Base-by-base conservation (phyloP, 2,797 vertebrate genomes). In the Rhynchotus rufescens region DNA sequence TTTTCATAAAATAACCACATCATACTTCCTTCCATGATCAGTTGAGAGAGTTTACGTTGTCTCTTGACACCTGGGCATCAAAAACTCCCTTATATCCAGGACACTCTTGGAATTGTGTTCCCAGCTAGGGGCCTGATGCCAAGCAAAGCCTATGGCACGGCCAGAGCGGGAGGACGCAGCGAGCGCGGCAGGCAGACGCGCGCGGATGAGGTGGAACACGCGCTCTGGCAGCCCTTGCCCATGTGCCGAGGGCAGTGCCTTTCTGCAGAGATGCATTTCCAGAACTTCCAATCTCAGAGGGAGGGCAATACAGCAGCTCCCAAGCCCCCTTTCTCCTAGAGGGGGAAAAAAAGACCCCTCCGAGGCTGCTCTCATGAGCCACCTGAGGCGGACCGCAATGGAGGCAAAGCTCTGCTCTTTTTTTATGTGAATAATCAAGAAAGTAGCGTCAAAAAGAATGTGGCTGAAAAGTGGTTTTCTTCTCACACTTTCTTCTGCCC, bases 121-220 rank as follows among this genome's bases (percentile, higher is more conserved):
- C 52, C 21, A 52, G 26, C 0, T 1, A 32, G 7, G 3, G 20
- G 1, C 0, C 28, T 25, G 28, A 57, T 21, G 28, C 36, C 32
- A 34, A 75, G 40, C 84, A 83, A 36, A 0, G 21, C 26, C 23
- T 80, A 9, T 25, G 21, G 21, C 62, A 65, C 9, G 30, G 21
- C 30, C 16, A 65, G 30, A 25, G 15, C 26, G 13, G 4, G 13
- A 51, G 25, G 25, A 28, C 9, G 25, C 25, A 26, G 25, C 15
- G 25, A 28, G 36, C 36, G 9, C 36, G 14, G 26, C 5, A 52
- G 14, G 51, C 14, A 28, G 49, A 36, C 10, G 9, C 36, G 10
- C 36, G 36, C 36, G 36, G 36, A 36, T 10, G 9, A 36, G 9
- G 36, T 10, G 36, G 36, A 36, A 36, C 36, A 36, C 36, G 9